These are phyloP conservation scores for Psilopsiagon aymara DNA, from an alignment of 2,113 vertebrate genomes.

Conservation along the genomic window DNA sequence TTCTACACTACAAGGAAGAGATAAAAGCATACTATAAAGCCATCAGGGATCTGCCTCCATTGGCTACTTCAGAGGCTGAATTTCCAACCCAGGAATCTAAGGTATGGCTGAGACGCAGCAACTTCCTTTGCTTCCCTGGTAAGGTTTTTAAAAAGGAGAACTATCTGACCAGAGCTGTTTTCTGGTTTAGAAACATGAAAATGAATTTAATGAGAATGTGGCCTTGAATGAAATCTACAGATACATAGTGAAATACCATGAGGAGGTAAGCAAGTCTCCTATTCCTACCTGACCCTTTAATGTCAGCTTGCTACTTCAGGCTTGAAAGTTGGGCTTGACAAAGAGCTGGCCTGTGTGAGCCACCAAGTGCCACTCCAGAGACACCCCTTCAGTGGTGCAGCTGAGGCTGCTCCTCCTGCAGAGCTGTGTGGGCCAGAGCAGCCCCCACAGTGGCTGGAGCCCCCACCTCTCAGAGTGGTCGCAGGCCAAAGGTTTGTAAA, in stretches of 20 bases:
- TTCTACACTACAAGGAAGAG: slow-evolving; percentile 92
- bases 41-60: slow-evolving; percentile 83
- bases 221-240: slow-evolving; percentile 90
- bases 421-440: not conserved
- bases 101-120: slow-evolving; percentile 72
- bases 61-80: slow-evolving; percentile 83
- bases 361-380: not conserved
- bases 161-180: slow-evolving; percentile 16
- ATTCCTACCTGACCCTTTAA: not conserved
- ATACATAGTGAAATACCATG: slow-evolving; percentile 84
- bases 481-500: not conserved
- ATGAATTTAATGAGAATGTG: slow-evolving; percentile 92
- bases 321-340: not conserved
- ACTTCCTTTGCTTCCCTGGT: not conserved
- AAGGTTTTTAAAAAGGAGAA: not conserved
- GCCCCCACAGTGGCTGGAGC: accelerated
- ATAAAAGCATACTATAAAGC: slow-evolving; percentile 91
- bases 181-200: slow-evolving; percentile 90
- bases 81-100: slow-evolving; percentile 92
- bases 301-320: not conserved
- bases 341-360: not conserved
- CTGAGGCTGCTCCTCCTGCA: accelerated
- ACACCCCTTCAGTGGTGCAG: not conserved
- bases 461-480: not conserved
- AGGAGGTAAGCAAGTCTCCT: slow-evolving; percentile 77